Evolutionary conservation across 2,797 vertebrate species (phyloP).

Genomic region (Liparis tanakae): DNA sequence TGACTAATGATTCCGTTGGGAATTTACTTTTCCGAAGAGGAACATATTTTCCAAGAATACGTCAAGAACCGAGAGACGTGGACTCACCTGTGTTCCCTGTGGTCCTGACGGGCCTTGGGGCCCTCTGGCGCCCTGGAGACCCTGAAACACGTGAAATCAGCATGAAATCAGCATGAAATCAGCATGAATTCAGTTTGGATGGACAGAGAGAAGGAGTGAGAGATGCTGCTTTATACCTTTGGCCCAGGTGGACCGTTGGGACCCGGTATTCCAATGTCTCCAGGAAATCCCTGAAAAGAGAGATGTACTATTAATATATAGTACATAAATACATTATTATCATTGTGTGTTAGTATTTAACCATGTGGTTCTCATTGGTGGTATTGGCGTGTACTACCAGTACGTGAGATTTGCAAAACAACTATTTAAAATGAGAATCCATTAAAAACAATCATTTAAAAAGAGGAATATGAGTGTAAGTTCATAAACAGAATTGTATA

Average conservation of each 20-base stretch:
- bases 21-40: constrained; percentile 33
- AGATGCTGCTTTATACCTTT: constrained; percentile 84
- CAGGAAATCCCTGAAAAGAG: constrained; percentile 92
- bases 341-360: constrained; percentile 3
- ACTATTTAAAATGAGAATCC: too few species aligned
- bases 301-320: constrained; percentile 3
- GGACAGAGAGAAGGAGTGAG: background rate
- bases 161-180: background rate
- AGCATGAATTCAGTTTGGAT: background rate
- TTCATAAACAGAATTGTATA: too few species aligned
- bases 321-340: background rate
- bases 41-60: constrained; percentile 44
- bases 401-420: too few species aligned
- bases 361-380: too few species aligned
- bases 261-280: constrained; percentile 95
- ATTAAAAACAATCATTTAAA: too few species aligned
- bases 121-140: constrained; percentile 87
- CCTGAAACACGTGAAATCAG: constrained; percentile 79
- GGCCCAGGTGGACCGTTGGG: constrained; percentile 93
- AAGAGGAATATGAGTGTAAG: too few species aligned
- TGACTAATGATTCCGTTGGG: constrained; percentile 38
- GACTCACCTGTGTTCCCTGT: constrained; percentile 91
- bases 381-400: too few species aligned
- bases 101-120: constrained; percentile 89
- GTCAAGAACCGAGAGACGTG: background rate